Base-by-base conservation (phyloP, 2,113 vertebrate genomes). In the Cynocephalus volans region DNA sequence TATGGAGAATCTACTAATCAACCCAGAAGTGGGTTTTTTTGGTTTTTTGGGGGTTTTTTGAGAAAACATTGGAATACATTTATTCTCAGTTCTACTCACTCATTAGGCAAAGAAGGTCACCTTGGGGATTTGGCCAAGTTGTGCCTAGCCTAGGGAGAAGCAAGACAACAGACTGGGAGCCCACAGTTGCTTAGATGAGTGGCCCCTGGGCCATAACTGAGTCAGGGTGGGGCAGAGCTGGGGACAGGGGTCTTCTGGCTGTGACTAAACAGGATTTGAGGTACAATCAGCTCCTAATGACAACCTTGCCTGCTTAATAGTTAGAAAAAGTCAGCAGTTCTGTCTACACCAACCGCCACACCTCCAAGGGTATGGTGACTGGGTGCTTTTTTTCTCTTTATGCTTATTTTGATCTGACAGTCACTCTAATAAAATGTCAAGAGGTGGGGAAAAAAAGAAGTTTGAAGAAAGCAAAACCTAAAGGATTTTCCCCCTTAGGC, bases 351-450 rank as follows among this genome's bases (percentile, higher is more conserved):
- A 31, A 26, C 56, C 26, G 45, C 52, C 33, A 75, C n/a, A 76
- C 45, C 31, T 67, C 33, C 88, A 33, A 81, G 62, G 31, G 50
- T 48, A 58, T 52, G 70, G n/a, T 60, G 33, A 80, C 60, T 48
- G 33, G 48, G 9, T 24, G 58, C 23, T 58, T 65, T 58, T 52
- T n/a, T 26, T 8, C 36, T 45, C 48, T 54, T 76, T 41, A 14
- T 26, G 28, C 33, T 64, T 86, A 33, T 82, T 87, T 93, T 73
- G 11, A 87, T 88, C 60, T 79, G 82, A 56, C 10, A 48, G 17
- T 75, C 41, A 64, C 79, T 79, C 92, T 54, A 60, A 89, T 82
- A 28, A 82, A 90, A 24, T n/a, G n/a, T 85, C 75, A 36, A 28
- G 76, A 80, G 17, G 5, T 26, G 12, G 41, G 33, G 18, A 93